These are phyloP conservation scores for Alces alces DNA, from an alignment of 2,113 vertebrate genomes.

Conservation along the genomic window DNA sequence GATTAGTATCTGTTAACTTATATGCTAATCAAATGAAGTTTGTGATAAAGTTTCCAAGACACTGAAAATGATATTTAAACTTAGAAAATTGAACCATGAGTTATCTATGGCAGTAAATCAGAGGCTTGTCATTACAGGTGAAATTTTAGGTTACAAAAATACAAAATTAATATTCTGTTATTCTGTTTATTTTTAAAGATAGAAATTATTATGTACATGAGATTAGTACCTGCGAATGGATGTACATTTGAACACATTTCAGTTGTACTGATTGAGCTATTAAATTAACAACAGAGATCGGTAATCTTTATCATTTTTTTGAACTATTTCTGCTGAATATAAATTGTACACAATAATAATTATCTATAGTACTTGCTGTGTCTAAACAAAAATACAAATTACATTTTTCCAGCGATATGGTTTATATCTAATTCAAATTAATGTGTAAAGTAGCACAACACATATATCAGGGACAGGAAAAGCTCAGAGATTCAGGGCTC, in stretches of 20 bases:
- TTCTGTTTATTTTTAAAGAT: slow-evolving; percentile 34
- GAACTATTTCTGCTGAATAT: background rate
- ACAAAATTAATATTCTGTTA: slow-evolving; percentile 30
- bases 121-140: slow-evolving; percentile 6
- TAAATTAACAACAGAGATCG: slow-evolving; percentile 1
- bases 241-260: background rate
- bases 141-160: slow-evolving; percentile 38
- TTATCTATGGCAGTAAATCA: background rate
- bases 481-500: background rate
- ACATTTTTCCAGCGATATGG: slow-evolving; percentile 23
- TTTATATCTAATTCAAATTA: slow-evolving; percentile 41
- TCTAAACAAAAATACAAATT: slow-evolving; percentile 43
- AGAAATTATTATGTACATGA: background rate
- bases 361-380: slow-evolving; percentile 20
- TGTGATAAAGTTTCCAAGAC: slow-evolving; percentile 4
- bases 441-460: background rate
- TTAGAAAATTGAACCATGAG: slow-evolving; percentile 28
- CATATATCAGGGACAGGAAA: background rate
- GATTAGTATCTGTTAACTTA: slow-evolving; percentile 7
- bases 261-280: slow-evolving; percentile 19
- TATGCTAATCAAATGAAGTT: slow-evolving; percentile 23
- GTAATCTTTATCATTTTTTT: slow-evolving; percentile 26
- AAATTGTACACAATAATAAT: slow-evolving; percentile 6
- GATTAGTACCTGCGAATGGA: background rate
- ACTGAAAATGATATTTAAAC: slow-evolving; percentile 41